Evolutionary conservation across 2,113 vertebrate species (phyloP).

Genomic region (Nycticebus coucang): DNA sequence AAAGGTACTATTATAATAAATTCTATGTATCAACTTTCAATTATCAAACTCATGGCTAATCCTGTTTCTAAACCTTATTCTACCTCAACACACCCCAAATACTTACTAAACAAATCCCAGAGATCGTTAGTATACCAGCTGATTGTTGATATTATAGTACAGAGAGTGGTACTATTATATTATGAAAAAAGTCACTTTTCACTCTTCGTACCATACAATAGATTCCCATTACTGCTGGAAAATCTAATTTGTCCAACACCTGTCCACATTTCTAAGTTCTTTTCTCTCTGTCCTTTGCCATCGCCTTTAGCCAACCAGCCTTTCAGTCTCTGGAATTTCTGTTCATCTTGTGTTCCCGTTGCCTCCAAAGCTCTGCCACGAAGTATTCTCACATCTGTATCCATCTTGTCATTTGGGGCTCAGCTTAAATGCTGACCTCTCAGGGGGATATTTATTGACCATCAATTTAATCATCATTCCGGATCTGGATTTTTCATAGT

Average conservation of each 20-base stretch:
- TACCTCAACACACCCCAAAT: background rate
- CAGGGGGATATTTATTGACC: background rate
- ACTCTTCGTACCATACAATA: background rate
- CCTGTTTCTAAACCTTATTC: background rate
- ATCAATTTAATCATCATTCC: background rate
- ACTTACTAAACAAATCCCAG: background rate
- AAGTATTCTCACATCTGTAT: background rate
- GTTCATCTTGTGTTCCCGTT: background rate
- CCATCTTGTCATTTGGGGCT: background rate
- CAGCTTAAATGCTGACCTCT: background rate
- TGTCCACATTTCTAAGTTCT: background rate
- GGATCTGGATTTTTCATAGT: background rate
- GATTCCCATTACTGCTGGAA: background rate
- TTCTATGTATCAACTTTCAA: background rate
- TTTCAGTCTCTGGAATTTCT: background rate
- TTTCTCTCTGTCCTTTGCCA: background rate
- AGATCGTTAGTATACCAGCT: background rate
- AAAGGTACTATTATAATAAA: background rate
- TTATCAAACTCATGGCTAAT: background rate
- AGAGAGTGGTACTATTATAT: background rate
- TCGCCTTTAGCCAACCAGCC: background rate
- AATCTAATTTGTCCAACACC: background rate
- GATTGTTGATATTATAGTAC: background rate
- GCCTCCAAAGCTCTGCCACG: background rate
- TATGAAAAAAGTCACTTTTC: background rate